phyloP scores from a whole-genome alignment of 2,797 vertebrate genomes.

The Sylvilagus floridanus region DNA sequence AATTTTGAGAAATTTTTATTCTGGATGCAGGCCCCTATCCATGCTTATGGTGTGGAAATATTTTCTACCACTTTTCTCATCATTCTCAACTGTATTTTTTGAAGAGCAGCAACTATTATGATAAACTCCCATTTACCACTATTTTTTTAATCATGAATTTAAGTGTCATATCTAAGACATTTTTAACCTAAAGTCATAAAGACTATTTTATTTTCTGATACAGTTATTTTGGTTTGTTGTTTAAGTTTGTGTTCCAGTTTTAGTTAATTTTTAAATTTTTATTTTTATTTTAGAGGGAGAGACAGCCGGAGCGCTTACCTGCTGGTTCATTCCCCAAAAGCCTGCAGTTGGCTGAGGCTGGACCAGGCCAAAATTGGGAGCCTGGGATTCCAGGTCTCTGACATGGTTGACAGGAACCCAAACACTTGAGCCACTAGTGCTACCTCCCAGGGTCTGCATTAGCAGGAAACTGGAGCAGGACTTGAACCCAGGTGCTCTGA shows the following conservation, averaged over 20 bases:
- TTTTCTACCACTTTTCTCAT: not conserved
- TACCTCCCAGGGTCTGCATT: no score
- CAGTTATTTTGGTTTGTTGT: not conserved
- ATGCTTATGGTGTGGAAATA: not conserved
- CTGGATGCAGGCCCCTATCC: not conserved
- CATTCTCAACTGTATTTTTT: not conserved
- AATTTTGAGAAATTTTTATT: constrained; percentile 25
- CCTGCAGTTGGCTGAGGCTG: no score
- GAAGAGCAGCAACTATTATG: not conserved
- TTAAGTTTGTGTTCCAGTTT: not conserved
- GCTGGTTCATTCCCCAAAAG: no score
- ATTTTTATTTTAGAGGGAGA: no score
- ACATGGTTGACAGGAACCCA: no score
- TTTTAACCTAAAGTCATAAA: not conserved
- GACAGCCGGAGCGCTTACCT: no score
- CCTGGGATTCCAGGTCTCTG: no score
- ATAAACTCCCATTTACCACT: not conserved
- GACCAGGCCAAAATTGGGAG: no score
- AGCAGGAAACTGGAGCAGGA: no score
- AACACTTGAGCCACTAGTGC: no score
- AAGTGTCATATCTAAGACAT: not conserved
- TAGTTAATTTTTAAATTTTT: not conserved
- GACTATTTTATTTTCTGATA: not conserved
- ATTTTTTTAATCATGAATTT: not conserved
- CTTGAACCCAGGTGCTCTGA: no score